phyloP scores from a whole-genome alignment of 2,113 vertebrate genomes.

The Neodon shergylaensis region DNA sequence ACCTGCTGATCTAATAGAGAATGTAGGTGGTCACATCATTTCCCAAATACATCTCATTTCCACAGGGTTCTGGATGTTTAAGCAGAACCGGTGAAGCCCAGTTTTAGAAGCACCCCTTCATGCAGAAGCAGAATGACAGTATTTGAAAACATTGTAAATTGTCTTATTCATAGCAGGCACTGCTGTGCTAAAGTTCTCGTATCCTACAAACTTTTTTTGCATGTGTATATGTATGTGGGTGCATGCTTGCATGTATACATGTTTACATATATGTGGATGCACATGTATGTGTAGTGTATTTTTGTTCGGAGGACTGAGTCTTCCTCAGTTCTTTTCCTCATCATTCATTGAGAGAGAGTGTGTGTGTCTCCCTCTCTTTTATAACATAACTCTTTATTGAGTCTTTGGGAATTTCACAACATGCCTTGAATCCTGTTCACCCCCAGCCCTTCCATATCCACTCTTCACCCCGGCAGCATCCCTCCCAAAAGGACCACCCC shows the following conservation, averaged over 20 bases:
- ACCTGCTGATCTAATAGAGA: neutral
- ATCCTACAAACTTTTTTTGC: neutral
- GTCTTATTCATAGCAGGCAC: neutral
- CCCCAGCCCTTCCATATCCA: neutral
- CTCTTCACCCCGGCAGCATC: neutral
- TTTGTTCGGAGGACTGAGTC: neutral
- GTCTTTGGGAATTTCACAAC: neutral
- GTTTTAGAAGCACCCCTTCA: neutral
- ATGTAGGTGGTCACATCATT: neutral
- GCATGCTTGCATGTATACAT: neutral
- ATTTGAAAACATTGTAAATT: neutral
- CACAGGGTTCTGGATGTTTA: neutral
- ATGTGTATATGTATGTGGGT: neutral
- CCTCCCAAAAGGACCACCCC: neutral
- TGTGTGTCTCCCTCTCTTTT: neutral
- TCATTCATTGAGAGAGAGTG: neutral
- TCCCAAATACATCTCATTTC: neutral
- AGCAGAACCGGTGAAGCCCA: neutral
- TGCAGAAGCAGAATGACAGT: neutral
- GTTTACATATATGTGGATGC: neutral
- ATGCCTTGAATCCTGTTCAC: neutral
- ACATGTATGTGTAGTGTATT: neutral
- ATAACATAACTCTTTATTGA: neutral
- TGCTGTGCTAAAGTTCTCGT: conserved; percentile 14
- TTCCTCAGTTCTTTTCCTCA: neutral